Conservation (phyloP, 1,140 invertebrate genomes). For the Idris sp. region DNA sequence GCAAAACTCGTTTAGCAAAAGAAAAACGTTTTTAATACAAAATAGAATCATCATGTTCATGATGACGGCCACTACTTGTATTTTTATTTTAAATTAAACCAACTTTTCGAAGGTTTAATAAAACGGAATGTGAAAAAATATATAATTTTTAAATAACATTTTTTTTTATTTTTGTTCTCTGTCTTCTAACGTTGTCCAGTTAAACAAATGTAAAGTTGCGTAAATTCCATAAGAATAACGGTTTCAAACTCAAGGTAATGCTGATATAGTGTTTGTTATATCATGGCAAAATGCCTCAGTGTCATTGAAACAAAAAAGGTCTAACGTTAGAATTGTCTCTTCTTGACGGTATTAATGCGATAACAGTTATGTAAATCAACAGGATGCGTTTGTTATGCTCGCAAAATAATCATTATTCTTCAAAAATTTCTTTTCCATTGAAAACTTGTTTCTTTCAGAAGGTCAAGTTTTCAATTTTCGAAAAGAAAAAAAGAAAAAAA, state of each 20-base stretch:
- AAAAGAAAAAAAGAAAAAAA: too few relatives aligned
- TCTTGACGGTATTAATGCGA: constrained; percentile 43
- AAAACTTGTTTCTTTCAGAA: background rate
- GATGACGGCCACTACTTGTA: too few relatives aligned
- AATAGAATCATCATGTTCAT: too few relatives aligned
- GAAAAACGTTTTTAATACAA: too few relatives aligned
- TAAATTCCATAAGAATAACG: constrained; percentile 50
- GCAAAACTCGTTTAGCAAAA: constrained; percentile 8
- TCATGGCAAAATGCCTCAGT: constrained; percentile 56
- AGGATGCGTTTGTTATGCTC: constrained; percentile 35
- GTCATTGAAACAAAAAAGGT: constrained; percentile 55
- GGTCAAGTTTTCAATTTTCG: too few relatives aligned
- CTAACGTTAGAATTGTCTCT: constrained; percentile 45
- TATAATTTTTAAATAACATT: too few relatives aligned
- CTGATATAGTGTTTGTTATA: constrained; percentile 54
- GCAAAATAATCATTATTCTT: constrained; percentile 20
- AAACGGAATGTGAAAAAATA: too few relatives aligned
- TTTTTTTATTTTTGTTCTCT: too few relatives aligned
- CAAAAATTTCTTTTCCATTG: constrained; percentile 4
- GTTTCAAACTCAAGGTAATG: constrained; percentile 49
- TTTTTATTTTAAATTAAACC: too few relatives aligned
- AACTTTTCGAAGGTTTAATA: too few relatives aligned
- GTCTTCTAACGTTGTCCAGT: too few relatives aligned
- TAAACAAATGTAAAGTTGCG: constrained; percentile 18
- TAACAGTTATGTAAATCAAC: constrained; percentile 58